Base-by-base conservation (phyloP, 2,888 invertebrate genomes). In the Lordiphosa fenestrarum region DNA sequence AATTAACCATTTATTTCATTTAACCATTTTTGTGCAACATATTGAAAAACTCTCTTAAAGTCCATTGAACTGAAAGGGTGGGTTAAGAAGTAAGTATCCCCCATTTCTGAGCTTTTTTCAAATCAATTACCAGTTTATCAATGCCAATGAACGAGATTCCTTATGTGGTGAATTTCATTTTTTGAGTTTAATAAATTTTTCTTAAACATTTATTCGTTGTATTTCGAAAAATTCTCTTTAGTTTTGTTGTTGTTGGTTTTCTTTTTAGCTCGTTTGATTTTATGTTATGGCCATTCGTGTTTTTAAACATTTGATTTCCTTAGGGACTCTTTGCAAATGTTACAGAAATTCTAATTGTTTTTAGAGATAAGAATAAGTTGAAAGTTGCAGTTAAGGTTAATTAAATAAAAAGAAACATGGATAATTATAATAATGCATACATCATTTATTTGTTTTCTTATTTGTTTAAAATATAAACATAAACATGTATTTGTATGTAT, bases 181-280 rank as follows among this genome's bases (percentile, higher is more conserved):
- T 47, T 23, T 51, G 25, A 35, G 42, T 35, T 41, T 50, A 66
- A 63, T 61, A 36, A 61, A 68, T 74, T 74, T 74, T 69, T 69
- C 80, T 84, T 82, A 80, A 71, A 65, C 60, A 66, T 70, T 66
- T 75, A 84, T 84, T 84, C 84, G 84, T 84, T 84, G 84, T 84
- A 75, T 84, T 82, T 70, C 15, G 85, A 85, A 84, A 80, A 85
- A 85, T 80, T 82, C 69, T 67, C 60, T 52, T 62, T 57, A 57
- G 44, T 53, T 66, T 47, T 61, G 33, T 47, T n/a, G 36, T 47
- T n/a, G 36, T 7, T 39, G 19, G 4, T 39, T 33, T 33, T 37
- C 25, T 35, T 35, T 36, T 33, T 35, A 19, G 30, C 30, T 30
- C 30, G 10, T 12, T 23, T 38, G 30, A 2, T 30, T 30, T 30